A percentile compares a stretch with the other conserved stretches of the same genome.
phyloP scores from a whole-genome alignment of 2,797 vertebrate genomes.

The Sandelia bainsii region DNA sequence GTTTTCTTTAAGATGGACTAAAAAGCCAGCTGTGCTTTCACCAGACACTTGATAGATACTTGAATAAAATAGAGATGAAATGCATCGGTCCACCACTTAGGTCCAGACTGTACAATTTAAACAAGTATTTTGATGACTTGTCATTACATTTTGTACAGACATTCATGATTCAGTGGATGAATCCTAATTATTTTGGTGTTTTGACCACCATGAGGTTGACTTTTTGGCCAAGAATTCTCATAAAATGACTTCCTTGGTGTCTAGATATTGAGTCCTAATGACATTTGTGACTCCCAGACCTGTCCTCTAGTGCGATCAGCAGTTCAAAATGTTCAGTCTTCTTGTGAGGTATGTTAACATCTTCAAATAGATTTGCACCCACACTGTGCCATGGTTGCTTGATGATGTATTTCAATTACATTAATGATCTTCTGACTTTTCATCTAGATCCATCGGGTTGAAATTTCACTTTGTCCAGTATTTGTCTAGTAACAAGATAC shows the following conservation, averaged over 20 bases:
- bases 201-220: not conserved
- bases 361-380: not conserved
- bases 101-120: not conserved
- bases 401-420: not conserved
- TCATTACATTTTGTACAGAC: not conserved
- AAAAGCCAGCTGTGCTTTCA: not conserved
- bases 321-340: not conserved
- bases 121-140: not conserved
- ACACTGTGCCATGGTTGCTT: not conserved
- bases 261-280: not conserved
- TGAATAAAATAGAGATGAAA: not conserved
- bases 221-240: too few relatives aligned
- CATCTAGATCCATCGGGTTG: not conserved
- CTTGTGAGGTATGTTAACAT: not conserved
- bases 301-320: not conserved
- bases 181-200: too few relatives aligned
- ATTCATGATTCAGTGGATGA: not conserved
- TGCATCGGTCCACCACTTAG: not conserved
- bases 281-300: not conserved
- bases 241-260: not conserved
- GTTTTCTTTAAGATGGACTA: not conserved
- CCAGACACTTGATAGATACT: not conserved
- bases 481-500: too few relatives aligned
- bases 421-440: not conserved
- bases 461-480: too few relatives aligned